Base-by-base conservation (phyloP, 2,113 vertebrate genomes). In the Tiliqua scincoides region DNA sequence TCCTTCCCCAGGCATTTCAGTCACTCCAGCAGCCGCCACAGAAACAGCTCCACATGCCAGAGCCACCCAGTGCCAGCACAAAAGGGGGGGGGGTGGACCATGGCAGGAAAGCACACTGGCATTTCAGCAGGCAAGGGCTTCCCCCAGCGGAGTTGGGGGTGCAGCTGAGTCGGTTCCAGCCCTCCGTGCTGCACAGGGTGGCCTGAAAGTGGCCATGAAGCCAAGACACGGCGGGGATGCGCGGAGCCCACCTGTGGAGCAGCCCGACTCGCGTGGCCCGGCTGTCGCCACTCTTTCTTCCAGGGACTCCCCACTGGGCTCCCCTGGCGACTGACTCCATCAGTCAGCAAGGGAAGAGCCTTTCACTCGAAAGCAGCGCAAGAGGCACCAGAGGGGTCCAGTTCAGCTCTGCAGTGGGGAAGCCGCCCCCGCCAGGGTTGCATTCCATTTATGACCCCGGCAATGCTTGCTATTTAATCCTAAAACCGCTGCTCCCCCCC, bases 121-220 rank as follows among this genome's bases (percentile, higher is more conserved):
- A 10, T 3, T 30, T 14, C 4, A 15, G 0, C 14, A 15, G 17
- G 54, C 18, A 52, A 25, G 21, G 35, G 65, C 23, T 68, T 20
- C 6, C 72, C 4, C 9, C 11, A 35, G 0, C 1, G 12, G 8
- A 11, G 21, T 3, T 17, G 70, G 37, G 27, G 12, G 63, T 32
- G 37, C 21, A 10, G 30, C 57, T 21, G 82, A 4, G 0, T 0
- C 48, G 82, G 23, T 35, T 48, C 57, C 18, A 3, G 9, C 30
- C 2, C 37, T 1, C 1, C 63, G 59, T 21, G n/a, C 25, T 7
- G 57, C 57, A 35, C 4, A 14, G 32, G 70, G 17, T n/a, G 15
- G 0, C 32, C 1, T n/a, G n/a, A n/a, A n/a, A n/a, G n/a, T n/a
- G 43, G 43, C 43, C 4, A 8, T 48, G 43, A 8, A 48, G 43